A percentile compares a stretch with the other conserved stretches of the same genome.
phyloP scores from a whole-genome alignment of 2,888 invertebrate species.

The Epinotia bilunana region DNA sequence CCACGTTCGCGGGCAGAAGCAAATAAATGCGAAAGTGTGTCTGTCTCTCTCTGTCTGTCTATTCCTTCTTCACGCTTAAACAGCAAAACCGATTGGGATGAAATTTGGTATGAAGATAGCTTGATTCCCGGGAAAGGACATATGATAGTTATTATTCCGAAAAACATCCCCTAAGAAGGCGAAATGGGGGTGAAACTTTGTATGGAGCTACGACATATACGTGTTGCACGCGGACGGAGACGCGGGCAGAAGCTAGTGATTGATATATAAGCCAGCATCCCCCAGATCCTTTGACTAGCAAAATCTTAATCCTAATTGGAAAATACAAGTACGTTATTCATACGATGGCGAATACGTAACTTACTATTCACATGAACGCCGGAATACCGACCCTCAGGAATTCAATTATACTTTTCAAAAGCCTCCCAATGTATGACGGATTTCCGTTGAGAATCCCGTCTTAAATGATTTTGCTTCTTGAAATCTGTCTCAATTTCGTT shows the following conservation, averaged over 20 bases:
- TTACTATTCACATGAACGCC: slow-evolving; percentile 50
- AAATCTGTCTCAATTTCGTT: slow-evolving; percentile 71
- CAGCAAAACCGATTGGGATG: too few species aligned
- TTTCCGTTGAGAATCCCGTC: slow-evolving; percentile 61
- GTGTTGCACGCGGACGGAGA: too few species aligned
- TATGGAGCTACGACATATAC: too few species aligned
- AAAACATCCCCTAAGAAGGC: too few species aligned
- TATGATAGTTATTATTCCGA: too few species aligned
- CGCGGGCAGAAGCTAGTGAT: neutral
- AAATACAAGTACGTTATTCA: slow-evolving; percentile 48
- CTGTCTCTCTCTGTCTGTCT: too few species aligned
- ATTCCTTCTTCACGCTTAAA: too few species aligned
- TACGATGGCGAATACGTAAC: slow-evolving; percentile 45
- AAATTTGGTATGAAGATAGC: too few species aligned
- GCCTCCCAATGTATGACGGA: slow-evolving; percentile 62
- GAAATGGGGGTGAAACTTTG: too few species aligned
- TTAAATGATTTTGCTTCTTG: slow-evolving; percentile 69
- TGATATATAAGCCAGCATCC: neutral
- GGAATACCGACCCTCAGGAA: slow-evolving; percentile 54
- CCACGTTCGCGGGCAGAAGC: too few species aligned
- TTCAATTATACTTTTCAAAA: slow-evolving; percentile 55
- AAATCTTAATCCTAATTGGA: slow-evolving; percentile 49
- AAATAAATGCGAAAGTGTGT: too few species aligned
- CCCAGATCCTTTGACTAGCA: neutral
- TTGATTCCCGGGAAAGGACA: too few species aligned